phyloP scores from a whole-genome alignment of 1,140 invertebrate genomes.

The Drosophila azteca region DNA sequence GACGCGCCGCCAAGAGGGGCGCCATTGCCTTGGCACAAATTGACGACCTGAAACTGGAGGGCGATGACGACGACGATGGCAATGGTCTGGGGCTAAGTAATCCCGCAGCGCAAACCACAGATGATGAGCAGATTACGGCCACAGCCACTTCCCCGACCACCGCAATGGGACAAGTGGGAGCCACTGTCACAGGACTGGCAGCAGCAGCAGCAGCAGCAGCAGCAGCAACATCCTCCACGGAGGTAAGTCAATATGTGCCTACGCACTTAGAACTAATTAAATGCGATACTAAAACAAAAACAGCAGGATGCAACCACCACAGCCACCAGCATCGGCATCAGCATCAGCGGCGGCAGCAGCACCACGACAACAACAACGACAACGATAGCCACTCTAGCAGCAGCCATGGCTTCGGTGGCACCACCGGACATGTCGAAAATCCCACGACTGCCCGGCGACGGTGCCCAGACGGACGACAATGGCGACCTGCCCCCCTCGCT shows the following conservation, averaged over 20 bases:
- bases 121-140: slow-evolving; percentile 68
- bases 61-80: slow-evolving; percentile 51
- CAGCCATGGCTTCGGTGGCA: slow-evolving; percentile 1
- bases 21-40: slow-evolving; percentile 73
- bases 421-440: slow-evolving; percentile 80
- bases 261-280: slow-evolving; percentile 76
- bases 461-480: slow-evolving; percentile 81
- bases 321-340: background rate
- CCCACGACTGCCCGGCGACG: slow-evolving; percentile 85
- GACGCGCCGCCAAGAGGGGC: slow-evolving; percentile 53
- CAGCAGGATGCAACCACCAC: slow-evolving; percentile 60
- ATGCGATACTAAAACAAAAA: slow-evolving; percentile 60
- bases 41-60: slow-evolving; percentile 65
- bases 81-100: slow-evolving; percentile 57
- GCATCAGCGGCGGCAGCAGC: slow-evolving; percentile 6
- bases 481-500: slow-evolving; percentile 66
- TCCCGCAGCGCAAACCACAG: slow-evolving; percentile 70
- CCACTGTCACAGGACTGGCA: slow-evolving; percentile 13
- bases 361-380: slow-evolving; percentile 6
- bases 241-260: slow-evolving; percentile 62
- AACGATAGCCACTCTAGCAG: slow-evolving; percentile 33
- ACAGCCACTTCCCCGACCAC: slow-evolving; percentile 27
- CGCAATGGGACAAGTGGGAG: background rate
- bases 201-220: slow-evolving; percentile 2
- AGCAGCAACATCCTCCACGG: slow-evolving; percentile 20